Evolutionary conservation across 2,888 invertebrate genomes (phyloP).

Genomic region (Ceramica pisi): DNA sequence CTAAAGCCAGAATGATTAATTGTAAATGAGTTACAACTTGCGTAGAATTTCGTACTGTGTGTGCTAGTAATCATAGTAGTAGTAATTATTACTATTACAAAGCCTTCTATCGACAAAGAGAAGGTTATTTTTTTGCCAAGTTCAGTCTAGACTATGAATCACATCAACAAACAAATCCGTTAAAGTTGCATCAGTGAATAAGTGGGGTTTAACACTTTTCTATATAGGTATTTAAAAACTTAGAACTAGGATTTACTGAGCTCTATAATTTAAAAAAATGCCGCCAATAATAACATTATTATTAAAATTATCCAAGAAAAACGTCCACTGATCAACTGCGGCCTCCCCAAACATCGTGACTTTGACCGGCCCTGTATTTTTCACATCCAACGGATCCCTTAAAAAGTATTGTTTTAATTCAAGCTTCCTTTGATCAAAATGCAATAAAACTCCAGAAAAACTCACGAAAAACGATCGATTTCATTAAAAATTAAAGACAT

Average conservation of each 20-base stretch:
- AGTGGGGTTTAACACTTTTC: too few relatives aligned
- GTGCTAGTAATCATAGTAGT: too few relatives aligned
- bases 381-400: too few relatives aligned
- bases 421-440: conserved; percentile 14
- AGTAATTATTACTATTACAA: conserved; percentile 32
- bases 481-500: conserved; percentile 78
- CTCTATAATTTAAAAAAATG: too few relatives aligned
- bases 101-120: not conserved
- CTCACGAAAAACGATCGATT: conserved; percentile 59
- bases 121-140: not conserved
- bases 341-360: not conserved
- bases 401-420: too few relatives aligned
- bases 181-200: too few relatives aligned
- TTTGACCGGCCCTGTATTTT: not conserved
- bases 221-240: too few relatives aligned
- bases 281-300: too few relatives aligned
- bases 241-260: too few relatives aligned
- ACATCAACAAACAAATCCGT: too few relatives aligned
- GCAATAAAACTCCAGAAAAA: conserved; percentile 31
- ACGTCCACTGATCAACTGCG: not conserved
- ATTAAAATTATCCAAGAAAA: too few relatives aligned
- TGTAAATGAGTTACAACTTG: conserved; percentile 66
- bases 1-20: conserved; percentile 64
- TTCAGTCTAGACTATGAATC: not conserved
- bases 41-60: conserved; percentile 49